These are phyloP conservation scores for Hirtodrosophila confusa DNA, from an alignment of 2,888 invertebrate species.

Conservation along the genomic window DNA sequence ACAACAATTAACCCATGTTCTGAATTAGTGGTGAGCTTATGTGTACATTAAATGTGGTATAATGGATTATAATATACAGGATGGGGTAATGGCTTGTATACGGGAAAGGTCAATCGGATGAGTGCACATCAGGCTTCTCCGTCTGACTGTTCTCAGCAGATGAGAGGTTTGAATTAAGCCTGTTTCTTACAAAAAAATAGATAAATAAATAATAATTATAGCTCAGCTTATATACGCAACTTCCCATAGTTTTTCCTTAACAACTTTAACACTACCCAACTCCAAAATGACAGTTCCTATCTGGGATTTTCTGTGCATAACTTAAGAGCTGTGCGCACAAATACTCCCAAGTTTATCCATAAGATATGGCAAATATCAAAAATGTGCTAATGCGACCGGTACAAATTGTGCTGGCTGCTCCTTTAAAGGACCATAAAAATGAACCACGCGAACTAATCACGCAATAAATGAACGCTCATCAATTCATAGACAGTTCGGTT, in stretches of 20 bases:
- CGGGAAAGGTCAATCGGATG: no score
- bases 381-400: conserved; percentile 58
- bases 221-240: no score
- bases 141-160: no score
- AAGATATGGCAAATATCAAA: conserved; percentile 52
- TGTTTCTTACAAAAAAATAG: no score
- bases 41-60: no score
- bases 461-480: conserved; percentile 78
- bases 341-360: background rate
- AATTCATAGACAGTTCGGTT: conserved; percentile 64
- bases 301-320: conserved; percentile 1
- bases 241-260: background rate
- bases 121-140: no score
- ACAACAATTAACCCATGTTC: no score
- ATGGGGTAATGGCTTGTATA: no score
- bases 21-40: no score
- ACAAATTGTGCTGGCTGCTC: conserved; percentile 60
- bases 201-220: no score
- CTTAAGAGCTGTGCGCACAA: conserved; percentile 3
- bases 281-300: conserved; percentile 4
- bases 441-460: conserved; percentile 70
- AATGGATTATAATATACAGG: no score
- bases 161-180: no score
- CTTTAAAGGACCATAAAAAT: conserved; percentile 46
- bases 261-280: background rate